phyloP scores from a whole-genome alignment of 64 coral and sea anemone genomes.

The Stichodactyla helianthus region DNA sequence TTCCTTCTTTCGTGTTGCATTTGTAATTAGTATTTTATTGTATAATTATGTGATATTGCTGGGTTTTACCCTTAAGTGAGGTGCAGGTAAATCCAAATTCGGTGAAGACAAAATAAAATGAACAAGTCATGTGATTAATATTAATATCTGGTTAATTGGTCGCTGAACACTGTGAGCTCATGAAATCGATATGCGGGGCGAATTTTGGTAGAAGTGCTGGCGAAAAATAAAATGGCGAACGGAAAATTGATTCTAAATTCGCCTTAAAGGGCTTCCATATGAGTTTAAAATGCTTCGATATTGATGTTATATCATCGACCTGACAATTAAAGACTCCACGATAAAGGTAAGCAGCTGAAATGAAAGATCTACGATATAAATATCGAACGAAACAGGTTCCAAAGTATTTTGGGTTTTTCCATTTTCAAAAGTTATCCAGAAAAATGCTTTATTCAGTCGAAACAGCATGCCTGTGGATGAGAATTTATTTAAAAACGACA shows the following conservation, averaged over 20 bases:
- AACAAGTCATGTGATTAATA: constrained; percentile 3
- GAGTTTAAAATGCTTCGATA: not conserved
- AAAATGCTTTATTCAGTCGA: no score
- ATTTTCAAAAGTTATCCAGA: no score
- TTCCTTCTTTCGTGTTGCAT: no score
- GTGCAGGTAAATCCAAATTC: not conserved
- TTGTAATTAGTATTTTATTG: no score
- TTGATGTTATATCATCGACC: not conserved
- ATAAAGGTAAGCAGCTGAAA: not conserved
- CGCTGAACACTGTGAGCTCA: not conserved
- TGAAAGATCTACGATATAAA: not conserved
- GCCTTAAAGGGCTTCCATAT: not conserved
- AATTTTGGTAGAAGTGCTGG: not conserved
- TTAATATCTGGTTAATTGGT: not conserved
- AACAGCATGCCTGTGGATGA: no score
- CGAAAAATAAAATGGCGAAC: constrained; percentile 5
- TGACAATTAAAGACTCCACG: not conserved
- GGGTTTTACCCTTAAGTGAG: not conserved
- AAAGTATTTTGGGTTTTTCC: no score
- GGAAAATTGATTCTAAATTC: not conserved
- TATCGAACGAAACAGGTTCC: no score
- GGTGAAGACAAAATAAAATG: not conserved
- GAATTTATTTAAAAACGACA: no score
- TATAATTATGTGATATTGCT: no score
- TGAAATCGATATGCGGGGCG: constrained; percentile 6